Base-by-base conservation (phyloP, 2,797 vertebrate genomes). In the Urophycis tenuis region DNA sequence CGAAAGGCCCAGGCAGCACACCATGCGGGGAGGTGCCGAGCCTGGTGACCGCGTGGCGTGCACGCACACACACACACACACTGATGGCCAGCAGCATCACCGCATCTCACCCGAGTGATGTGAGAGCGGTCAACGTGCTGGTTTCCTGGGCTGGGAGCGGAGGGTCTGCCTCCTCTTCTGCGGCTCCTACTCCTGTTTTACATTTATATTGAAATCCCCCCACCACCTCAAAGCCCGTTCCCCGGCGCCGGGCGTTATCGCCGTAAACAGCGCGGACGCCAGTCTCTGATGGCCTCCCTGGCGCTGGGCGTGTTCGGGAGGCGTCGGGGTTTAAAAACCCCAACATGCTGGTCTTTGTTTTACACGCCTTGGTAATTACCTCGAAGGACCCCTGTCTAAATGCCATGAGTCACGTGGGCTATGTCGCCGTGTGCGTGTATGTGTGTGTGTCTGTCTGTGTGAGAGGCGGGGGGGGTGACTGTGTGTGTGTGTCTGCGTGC, bases 171-270 rank as follows among this genome's bases (percentile, higher is more conserved):
- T 32, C 29, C 11, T 70, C 67, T 25, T 69, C 64, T 12, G 67
- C 76, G 76, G 76, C 79, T 86, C 78, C 76, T 22, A 2, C 74
- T 75, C 88, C 88, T 89, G 82, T 85, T 91, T 92, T 89, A 91
- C 89, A 91, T 91, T 89, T 91, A 91, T 88, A 91, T 90, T 91
- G 89, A 87, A 90, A 90, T 85, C 81, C 84, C 78, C n/a, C 34
- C 71, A 80, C 82, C 78, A 2, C 74, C 83, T 74, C 22, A 1
- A n/a, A 60, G 74, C 78, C 75, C 67, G 82, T 84, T 84, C 41
- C 78, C 77, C 53, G 33, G 35, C 49, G 75, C 71, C 29, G 14
- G 25, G 2, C 2, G 60, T 11, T 11, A 80, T 82, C 82, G 81
- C 34, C 77, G 79, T 82, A 79, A 75, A 75, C 77, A 69, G 82